Evolutionary conservation across 2,888 invertebrate species (phyloP).

Genomic region (Stenichneumon culpator): DNA sequence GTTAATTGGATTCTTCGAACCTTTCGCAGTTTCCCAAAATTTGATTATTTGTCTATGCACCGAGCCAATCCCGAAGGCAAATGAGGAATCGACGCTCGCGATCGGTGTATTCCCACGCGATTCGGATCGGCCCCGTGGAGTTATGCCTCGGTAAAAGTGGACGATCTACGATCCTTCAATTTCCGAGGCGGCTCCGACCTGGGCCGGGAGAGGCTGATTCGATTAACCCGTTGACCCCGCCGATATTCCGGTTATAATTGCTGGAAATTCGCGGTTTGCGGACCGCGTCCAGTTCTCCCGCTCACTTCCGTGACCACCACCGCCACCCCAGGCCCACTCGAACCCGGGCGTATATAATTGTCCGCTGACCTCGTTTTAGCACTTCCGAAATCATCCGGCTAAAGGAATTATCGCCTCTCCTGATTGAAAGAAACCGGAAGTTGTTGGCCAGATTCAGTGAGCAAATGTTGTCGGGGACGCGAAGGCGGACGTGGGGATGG

Average conservation of each 20-base stretch:
- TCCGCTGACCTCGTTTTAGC: not conserved
- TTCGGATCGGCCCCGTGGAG: not conserved
- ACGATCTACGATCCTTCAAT: slow-evolving; percentile 51
- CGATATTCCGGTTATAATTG: slow-evolving; percentile 71
- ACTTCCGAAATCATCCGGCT: slow-evolving; percentile 10
- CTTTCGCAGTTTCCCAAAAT: too few relatives aligned
- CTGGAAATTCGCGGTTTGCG: slow-evolving; percentile 67
- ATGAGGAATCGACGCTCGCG: not conserved
- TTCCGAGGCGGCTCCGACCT: slow-evolving; percentile 40
- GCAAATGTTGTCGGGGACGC: not conserved
- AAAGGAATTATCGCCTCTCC: not conserved
- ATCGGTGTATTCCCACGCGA: slow-evolving; percentile 3
- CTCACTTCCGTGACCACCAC: slow-evolving; percentile 3
- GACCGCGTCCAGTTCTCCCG: not conserved
- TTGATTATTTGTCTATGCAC: too few relatives aligned
- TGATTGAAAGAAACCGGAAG: not conserved
- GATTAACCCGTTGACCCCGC: slow-evolving; percentile 68
- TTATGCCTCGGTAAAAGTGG: slow-evolving; percentile 1
- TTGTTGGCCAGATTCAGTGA: not conserved
- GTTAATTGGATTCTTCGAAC: too few relatives aligned
- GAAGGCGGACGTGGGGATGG: not conserved
- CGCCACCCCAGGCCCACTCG: not conserved
- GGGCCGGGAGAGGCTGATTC: slow-evolving; percentile 64
- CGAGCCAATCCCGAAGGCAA: not conserved
- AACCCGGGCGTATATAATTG: not conserved